A percentile compares a stretch with the other conserved stretches of the same genome.
Evolutionary conservation across 2,797 vertebrate genomes (phyloP).

Genomic region (Merluccius polli): DNA sequence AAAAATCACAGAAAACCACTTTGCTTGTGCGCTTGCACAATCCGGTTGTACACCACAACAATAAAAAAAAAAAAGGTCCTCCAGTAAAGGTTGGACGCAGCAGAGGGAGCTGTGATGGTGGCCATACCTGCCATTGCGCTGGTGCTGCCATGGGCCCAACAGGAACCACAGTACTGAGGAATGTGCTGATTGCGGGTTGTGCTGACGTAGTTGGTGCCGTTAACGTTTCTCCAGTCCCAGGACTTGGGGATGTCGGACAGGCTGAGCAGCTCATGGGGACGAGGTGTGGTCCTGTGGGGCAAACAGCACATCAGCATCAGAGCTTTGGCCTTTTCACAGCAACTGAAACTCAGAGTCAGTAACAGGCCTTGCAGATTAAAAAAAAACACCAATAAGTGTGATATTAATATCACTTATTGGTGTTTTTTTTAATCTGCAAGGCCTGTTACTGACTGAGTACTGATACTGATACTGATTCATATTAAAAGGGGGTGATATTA

Average conservation of each 20-base stretch:
- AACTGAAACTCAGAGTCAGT: background rate
- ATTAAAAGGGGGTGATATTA: no score
- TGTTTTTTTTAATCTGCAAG: no score
- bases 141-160: slow-evolving; percentile 96
- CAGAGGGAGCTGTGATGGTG: background rate
- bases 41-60: no score
- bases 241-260: slow-evolving; percentile 69
- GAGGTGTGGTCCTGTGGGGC: slow-evolving; percentile 71
- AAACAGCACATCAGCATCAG: background rate
- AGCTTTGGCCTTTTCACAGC: background rate
- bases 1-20: no score
- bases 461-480: no score
- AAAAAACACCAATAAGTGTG: background rate
- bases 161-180: slow-evolving; percentile 96
- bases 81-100: no score
- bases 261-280: slow-evolving; percentile 82
- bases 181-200: slow-evolving; percentile 96
- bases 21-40: no score
- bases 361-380: background rate
- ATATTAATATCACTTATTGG: background rate
- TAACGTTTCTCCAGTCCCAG: slow-evolving; percentile 92
- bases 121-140: slow-evolving; percentile 88
- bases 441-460: no score
- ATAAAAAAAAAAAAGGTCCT: no score
- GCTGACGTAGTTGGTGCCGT: slow-evolving; percentile 85